Evolutionary conservation across 64 coral and sea anemone genomes (phyloP).

Genomic region (Hydrozoanthus tunicans): DNA sequence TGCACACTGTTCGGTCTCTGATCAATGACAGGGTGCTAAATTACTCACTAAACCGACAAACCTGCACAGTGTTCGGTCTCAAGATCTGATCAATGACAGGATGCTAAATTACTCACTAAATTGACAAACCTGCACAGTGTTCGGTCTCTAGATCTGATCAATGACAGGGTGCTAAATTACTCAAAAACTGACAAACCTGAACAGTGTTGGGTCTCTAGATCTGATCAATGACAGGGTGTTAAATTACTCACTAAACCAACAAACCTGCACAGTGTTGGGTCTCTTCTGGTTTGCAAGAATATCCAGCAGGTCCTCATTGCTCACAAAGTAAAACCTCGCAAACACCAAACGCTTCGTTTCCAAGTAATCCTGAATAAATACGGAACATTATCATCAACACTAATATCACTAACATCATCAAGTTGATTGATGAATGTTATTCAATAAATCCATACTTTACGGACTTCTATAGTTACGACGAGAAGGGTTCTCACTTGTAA

Average conservation of each 20-base stretch:
- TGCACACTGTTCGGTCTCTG: neutral
- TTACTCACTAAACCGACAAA: neutral
- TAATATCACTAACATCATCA: neutral
- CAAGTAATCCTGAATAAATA: slow-evolving; percentile 86
- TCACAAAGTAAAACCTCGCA: slow-evolving; percentile 94
- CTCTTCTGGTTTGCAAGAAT: slow-evolving; percentile 95
- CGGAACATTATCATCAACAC: too few relatives aligned
- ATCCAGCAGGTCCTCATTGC: slow-evolving; percentile 95
- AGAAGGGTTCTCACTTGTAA: too few relatives aligned
- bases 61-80: too few relatives aligned
- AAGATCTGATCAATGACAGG: too few relatives aligned
- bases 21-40: too few relatives aligned
- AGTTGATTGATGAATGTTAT: too few relatives aligned
- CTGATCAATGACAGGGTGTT: neutral
- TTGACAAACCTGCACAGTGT: neutral
- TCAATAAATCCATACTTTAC: too few relatives aligned
- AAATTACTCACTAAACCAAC: neutral
- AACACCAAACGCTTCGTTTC: slow-evolving; percentile 98
- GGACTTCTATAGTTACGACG: too few relatives aligned
- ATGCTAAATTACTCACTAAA: neutral
- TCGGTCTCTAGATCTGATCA: too few relatives aligned
- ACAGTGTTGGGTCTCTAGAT: too few relatives aligned
- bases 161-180: neutral
- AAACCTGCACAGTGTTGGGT: slow-evolving; percentile 89
- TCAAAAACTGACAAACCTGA: neutral